Conservation (phyloP, 2,797 vertebrate species). For the Diplodus puntazzo region DNA sequence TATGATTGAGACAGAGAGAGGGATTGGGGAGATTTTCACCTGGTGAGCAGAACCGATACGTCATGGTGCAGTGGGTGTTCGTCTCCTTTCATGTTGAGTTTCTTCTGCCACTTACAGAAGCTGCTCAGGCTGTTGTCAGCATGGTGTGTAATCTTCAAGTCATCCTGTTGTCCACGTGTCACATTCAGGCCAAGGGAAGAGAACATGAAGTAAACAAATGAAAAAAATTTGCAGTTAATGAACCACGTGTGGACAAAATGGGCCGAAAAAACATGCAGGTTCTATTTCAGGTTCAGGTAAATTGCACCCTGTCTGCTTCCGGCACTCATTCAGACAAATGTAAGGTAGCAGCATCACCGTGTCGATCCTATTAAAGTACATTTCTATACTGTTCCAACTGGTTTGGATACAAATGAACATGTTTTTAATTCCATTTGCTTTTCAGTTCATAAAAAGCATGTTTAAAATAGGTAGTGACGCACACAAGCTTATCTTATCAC, state of each 20-base stretch:
- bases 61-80: slow-evolving; percentile 93
- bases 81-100: slow-evolving; percentile 93
- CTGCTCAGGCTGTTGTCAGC: slow-evolving; percentile 95
- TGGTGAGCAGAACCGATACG: slow-evolving; percentile 93
- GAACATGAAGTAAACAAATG: neutral
- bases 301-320: no score
- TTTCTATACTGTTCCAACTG: no score
- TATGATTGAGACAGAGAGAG: no score
- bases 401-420: no score
- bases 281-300: neutral
- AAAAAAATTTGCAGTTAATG: neutral
- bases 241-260: neutral
- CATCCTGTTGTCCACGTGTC: slow-evolving; percentile 83
- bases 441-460: neutral
- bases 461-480: neutral
- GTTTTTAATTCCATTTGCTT: neutral
- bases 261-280: neutral
- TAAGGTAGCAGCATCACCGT: no score
- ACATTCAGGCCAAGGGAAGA: neutral
- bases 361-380: no score
- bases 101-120: slow-evolving; percentile 99
- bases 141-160: slow-evolving; percentile 95
- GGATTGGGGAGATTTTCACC: slow-evolving; percentile 77
- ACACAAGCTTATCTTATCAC: neutral
- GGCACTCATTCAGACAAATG: neutral